Percentiles rank a stretch among this genome's conserved stretches.
These are phyloP conservation scores for Trichacis sp. DNA, from an alignment of 2,888 invertebrate genomes.

Conservation along the genomic window DNA sequence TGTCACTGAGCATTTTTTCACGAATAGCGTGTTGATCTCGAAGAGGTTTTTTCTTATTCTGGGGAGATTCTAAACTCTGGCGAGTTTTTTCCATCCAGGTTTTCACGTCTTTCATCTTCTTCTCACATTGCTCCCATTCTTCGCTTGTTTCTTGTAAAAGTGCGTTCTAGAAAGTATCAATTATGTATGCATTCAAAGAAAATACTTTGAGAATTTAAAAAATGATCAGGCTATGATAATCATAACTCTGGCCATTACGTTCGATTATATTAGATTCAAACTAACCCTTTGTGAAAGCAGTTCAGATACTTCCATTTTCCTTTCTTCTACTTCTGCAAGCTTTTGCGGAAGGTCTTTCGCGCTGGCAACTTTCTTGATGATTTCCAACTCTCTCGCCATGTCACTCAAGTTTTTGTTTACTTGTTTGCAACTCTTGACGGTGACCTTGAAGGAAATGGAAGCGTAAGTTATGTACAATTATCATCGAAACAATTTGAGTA, in stretches of 20 bases:
- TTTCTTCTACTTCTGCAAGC: slow-evolving; percentile 87
- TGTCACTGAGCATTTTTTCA: slow-evolving; percentile 88
- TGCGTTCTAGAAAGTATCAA: slow-evolving; percentile 74
- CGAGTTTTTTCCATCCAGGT: slow-evolving; percentile 91
- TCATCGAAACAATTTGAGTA: too few relatives aligned
- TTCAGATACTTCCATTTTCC: slow-evolving; percentile 87
- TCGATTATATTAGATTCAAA: too few relatives aligned
- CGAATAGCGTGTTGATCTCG: slow-evolving; percentile 87
- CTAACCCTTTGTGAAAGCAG: slow-evolving; percentile 86
- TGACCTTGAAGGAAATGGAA: too few relatives aligned
- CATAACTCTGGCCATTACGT: too few relatives aligned
- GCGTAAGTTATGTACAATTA: too few relatives aligned
- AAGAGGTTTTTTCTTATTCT: slow-evolving; percentile 87
- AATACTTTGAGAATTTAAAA: too few relatives aligned
- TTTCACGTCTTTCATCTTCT: slow-evolving; percentile 89
- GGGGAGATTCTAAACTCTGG: slow-evolving; percentile 81
- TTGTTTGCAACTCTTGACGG: slow-evolving; percentile 89
- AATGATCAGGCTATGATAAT: slow-evolving; percentile 9
- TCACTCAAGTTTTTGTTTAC: slow-evolving; percentile 89
- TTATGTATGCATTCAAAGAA: background rate
- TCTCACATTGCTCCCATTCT: slow-evolving; percentile 97
- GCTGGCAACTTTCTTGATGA: slow-evolving; percentile 85
- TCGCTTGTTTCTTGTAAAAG: slow-evolving; percentile 91
- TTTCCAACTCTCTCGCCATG: slow-evolving; percentile 91
- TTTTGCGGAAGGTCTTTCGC: slow-evolving; percentile 88